Evolutionary conservation across 2,888 invertebrate species (phyloP).

Genomic region (Heliconius ethilla): DNA sequence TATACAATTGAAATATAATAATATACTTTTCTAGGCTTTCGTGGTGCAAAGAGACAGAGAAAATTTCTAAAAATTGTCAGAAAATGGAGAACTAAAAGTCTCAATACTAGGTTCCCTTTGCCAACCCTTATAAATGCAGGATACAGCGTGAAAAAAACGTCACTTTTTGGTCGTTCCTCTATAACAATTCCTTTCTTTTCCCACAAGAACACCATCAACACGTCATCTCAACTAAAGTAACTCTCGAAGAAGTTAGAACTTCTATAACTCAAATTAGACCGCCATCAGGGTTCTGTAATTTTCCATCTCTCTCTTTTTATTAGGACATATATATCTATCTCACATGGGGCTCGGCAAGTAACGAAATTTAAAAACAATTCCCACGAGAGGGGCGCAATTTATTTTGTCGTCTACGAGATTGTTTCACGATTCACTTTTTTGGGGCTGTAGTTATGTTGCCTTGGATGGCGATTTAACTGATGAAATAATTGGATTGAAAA

Average conservation of each 20-base stretch:
- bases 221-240: constrained; percentile 8
- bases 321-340: constrained; percentile 46
- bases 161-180: neutral
- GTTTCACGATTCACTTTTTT: constrained; percentile 38
- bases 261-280: constrained; percentile 32
- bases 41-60: too few relatives aligned
- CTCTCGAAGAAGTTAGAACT: constrained; percentile 1
- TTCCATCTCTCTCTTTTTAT: constrained; percentile 43
- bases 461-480: constrained; percentile 8
- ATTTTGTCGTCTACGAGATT: constrained; percentile 54
- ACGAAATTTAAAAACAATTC: constrained; percentile 76
- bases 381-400: constrained; percentile 49
- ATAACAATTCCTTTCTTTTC: neutral
- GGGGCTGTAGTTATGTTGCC: constrained; percentile 27
- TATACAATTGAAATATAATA: too few relatives aligned
- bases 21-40: neutral
- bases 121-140: too few relatives aligned
- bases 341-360: constrained; percentile 52
- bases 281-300: constrained; percentile 18
- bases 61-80: too few relatives aligned
- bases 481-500: neutral
- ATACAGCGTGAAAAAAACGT: too few relatives aligned
- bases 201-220: constrained; percentile 17
- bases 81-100: too few relatives aligned
- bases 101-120: too few relatives aligned